phyloP scores from a whole-genome alignment of 2,797 vertebrate genomes.

The Numenius phaeopus region DNA sequence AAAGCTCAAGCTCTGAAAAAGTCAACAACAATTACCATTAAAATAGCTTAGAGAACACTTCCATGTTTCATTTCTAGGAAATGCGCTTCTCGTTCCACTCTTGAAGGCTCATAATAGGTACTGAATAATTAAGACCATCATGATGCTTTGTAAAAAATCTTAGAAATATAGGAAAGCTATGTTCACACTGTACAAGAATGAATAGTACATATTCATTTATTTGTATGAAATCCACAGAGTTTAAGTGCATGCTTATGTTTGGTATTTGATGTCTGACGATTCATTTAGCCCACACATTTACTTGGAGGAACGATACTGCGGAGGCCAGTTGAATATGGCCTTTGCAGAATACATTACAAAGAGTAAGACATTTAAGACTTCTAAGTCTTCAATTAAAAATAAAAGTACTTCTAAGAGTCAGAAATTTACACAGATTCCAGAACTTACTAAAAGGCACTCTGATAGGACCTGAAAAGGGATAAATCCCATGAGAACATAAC shows the following conservation, averaged over 20 bases:
- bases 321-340: background rate
- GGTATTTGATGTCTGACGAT: background rate
- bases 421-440: background rate
- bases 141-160: background rate
- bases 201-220: background rate
- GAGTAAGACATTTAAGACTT: background rate
- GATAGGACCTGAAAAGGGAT: background rate
- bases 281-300: background rate
- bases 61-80: constrained; percentile 43
- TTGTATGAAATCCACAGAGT: background rate
- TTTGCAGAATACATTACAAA: background rate
- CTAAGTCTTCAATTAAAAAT: background rate
- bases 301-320: background rate
- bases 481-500: background rate
- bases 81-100: background rate
- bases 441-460: background rate
- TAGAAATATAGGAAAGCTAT: background rate
- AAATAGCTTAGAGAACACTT: constrained; percentile 26
- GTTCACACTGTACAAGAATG: background rate
- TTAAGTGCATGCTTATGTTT: background rate
- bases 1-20: constrained; percentile 23
- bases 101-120: background rate
- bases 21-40: constrained; percentile 34
- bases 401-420: background rate
- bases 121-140: constrained; percentile 57